These are phyloP conservation scores for Cephus spinipes DNA, from an alignment of 2,888 invertebrate species.

Conservation along the genomic window DNA sequence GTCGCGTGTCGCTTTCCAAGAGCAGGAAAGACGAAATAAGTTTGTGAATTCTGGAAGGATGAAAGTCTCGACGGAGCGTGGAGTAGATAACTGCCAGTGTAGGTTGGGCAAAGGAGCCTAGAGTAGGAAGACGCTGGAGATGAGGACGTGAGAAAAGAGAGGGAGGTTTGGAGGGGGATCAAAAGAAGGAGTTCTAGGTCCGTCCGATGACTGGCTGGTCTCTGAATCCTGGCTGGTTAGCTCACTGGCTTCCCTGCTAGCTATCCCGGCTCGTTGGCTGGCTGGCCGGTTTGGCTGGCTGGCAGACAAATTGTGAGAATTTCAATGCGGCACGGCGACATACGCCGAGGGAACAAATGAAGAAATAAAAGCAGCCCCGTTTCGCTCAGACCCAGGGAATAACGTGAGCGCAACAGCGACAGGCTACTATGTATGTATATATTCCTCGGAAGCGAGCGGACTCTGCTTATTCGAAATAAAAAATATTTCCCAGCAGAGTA, in stretches of 20 bases:
- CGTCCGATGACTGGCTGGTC: conserved; percentile 8
- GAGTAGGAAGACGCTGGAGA: background rate
- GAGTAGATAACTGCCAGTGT: background rate
- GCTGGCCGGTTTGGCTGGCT: conserved; percentile 7
- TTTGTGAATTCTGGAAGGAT: background rate
- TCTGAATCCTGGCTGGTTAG: conserved; percentile 1
- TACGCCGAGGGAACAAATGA: conserved; percentile 40
- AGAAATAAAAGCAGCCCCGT: conserved; percentile 36
- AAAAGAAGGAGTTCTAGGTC: conserved; percentile 13
- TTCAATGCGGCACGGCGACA: conserved; percentile 41
- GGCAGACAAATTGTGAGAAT: conserved; percentile 49
- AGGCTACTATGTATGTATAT: conserved; percentile 6
- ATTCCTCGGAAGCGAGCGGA: conserved; percentile 13
- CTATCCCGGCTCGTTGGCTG: too few relatives aligned
- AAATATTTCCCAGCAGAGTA: conserved; percentile 4
- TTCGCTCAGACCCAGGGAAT: conserved; percentile 14
- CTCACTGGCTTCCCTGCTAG: background rate
- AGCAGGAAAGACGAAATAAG: background rate
- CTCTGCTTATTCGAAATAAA: conserved; percentile 5
- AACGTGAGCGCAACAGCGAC: conserved; percentile 15
- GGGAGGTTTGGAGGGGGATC: conserved; percentile 7
- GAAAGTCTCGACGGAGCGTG: background rate
- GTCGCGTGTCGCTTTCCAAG: background rate
- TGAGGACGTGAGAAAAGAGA: conserved; percentile 3
- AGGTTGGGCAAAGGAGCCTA: background rate